These are phyloP conservation scores for Seriola rivoliana DNA, from an alignment of 2,113 vertebrate genomes.

Conservation along the genomic window DNA sequence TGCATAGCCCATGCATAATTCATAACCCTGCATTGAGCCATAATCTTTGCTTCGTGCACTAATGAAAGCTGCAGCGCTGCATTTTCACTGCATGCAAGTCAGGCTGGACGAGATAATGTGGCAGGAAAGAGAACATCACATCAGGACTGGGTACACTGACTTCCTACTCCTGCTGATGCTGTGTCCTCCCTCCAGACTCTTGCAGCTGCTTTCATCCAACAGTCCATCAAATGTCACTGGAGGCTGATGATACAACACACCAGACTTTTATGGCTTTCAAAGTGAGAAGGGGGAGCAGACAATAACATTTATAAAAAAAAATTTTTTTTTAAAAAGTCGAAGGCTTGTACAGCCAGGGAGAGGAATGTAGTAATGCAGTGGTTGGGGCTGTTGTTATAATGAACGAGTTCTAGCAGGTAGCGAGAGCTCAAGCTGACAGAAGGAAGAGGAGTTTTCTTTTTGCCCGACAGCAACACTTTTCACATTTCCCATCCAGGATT, in stretches of 20 bases:
- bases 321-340: too few relatives aligned
- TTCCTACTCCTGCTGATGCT: conserved; percentile 35
- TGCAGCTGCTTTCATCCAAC: conserved; percentile 49
- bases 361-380: conserved; percentile 12
- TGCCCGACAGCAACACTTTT: conserved; percentile 19
- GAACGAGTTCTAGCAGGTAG: conserved; percentile 30
- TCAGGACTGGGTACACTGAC: conserved; percentile 64
- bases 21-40: conserved; percentile 73
- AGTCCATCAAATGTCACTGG: conserved; percentile 70
- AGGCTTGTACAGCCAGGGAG: conserved; percentile 10
- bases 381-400: conserved; percentile 21
- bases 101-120: conserved; percentile 67
- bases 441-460: conserved; percentile 17
- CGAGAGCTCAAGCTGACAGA: conserved; percentile 27
- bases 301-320: conserved; percentile 4
- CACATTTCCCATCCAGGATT: conserved; percentile 11
- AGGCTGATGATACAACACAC: conserved; percentile 39
- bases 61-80: conserved; percentile 76
- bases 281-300: not conserved
- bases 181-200: conserved; percentile 49
- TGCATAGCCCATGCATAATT: conserved; percentile 76
- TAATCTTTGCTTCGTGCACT: conserved; percentile 77
- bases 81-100: conserved; percentile 66
- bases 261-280: conserved; percentile 42
- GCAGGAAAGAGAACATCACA: conserved; percentile 58